Evolutionary conservation across 53 echinoderm and acorn worm species (phyloP).

Genomic region (Henricia sp.): DNA sequence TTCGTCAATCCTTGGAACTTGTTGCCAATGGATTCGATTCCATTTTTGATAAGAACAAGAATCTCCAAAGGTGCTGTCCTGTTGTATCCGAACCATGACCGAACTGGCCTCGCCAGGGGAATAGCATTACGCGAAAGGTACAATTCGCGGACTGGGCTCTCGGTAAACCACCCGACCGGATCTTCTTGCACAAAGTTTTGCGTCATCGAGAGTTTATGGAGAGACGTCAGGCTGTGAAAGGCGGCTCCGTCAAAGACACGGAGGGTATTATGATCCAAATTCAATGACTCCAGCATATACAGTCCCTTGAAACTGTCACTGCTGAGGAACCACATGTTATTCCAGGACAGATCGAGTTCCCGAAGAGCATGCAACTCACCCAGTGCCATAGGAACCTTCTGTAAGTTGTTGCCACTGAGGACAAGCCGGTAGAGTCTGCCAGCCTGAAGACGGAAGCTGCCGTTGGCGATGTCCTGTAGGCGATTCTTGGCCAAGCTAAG

Average conservation of each 20-base stretch:
- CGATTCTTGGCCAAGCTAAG: conserved; percentile 28
- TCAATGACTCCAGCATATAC: conserved; percentile 3
- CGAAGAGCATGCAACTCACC: background rate
- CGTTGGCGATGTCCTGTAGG: conserved; percentile 36
- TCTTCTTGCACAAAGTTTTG: conserved; percentile 16
- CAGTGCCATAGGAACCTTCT: conserved; percentile 26
- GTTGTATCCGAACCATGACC: conserved; percentile 22
- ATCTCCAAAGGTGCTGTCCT: conserved; percentile 6
- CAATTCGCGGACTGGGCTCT: background rate
- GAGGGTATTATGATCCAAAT: conserved; percentile 30
- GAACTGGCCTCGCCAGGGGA: conserved; percentile 3
- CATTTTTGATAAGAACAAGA: conserved; percentile 31
- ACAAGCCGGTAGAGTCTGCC: conserved; percentile 12
- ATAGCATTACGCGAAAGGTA: conserved; percentile 52
- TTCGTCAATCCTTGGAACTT: conserved; percentile 14
- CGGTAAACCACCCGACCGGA: conserved; percentile 39
- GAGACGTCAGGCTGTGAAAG: conserved; percentile 16
- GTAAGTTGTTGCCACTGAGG: conserved; percentile 36
- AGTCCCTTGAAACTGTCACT: conserved; percentile 16
- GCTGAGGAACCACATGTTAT: conserved; percentile 18
- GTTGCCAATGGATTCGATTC: background rate
- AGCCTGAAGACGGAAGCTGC: conserved; percentile 8
- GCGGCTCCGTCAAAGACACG: conserved; percentile 16
- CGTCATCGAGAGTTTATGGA: conserved; percentile 8
- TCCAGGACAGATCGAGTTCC: conserved; percentile 29